Conservation (phyloP, 2,113 vertebrate species). For the Ctenodactylus gundi region DNA sequence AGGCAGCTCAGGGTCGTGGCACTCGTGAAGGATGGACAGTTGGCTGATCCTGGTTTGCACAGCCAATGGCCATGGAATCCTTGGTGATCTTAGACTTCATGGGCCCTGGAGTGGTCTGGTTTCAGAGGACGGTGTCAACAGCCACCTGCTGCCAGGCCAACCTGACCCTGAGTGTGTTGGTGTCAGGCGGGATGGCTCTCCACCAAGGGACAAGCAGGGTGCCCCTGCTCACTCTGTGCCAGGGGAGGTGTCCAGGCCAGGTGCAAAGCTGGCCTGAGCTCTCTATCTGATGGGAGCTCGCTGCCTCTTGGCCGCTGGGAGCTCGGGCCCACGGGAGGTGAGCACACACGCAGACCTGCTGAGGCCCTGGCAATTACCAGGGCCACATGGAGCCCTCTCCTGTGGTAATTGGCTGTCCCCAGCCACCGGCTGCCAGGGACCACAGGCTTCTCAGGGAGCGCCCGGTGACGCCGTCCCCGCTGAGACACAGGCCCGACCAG, state of each 20-base stretch:
- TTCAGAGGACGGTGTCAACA: not conserved
- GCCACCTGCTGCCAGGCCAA: rapidly evolving
- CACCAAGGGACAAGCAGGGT: too few relatives aligned
- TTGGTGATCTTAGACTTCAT: not conserved
- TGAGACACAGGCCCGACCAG: conserved; percentile 45
- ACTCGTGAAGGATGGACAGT: not conserved
- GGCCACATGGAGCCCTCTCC: conserved; percentile 39
- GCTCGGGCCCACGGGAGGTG: not conserved
- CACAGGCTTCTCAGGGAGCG: not conserved
- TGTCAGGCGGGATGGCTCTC: too few relatives aligned
- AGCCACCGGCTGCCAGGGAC: conserved; percentile 1
- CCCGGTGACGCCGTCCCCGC: not conserved
- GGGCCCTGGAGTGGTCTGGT: not conserved
- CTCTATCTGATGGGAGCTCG: not conserved
- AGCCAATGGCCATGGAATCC: not conserved
- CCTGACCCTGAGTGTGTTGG: rapidly evolving
- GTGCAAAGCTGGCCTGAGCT: not conserved
- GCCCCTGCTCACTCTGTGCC: too few relatives aligned
- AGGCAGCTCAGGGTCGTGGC: rapidly evolving
- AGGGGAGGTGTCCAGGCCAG: not conserved
- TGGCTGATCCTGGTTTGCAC: not conserved
- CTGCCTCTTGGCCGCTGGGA: conserved; percentile 45
- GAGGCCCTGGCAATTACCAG: conserved; percentile 66
- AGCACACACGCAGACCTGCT: not conserved
- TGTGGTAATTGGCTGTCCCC: conserved; percentile 64